Evolutionary conservation across 2,888 invertebrate species (phyloP), one percentile per base, ranked within the genome.

Genomic region (Onthophagus sagittarius): DNA sequence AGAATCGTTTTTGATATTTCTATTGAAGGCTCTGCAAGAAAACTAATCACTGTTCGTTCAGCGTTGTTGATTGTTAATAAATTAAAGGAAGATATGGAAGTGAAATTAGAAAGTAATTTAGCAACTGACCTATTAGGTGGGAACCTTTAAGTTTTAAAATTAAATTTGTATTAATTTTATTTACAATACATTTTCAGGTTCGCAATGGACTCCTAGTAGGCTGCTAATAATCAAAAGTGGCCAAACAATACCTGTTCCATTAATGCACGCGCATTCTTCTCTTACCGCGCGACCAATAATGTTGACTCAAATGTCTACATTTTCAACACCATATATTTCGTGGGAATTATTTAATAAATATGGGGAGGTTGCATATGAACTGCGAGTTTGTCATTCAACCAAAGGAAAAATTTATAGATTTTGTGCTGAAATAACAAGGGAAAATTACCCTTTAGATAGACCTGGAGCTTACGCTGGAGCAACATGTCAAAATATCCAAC

Each of bases 21-120:
- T 0, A 87, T 98, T 76, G 96, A 97, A 84, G 97, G 97, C 0
- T 96, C 96, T 0, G 98, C 98, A 0, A 92, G 95, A 79, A 99
- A 99, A 86, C 87, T 98, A 79, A 93, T 98, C 71, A 94, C 95
- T 6, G 93, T 99, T 13, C 90, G 98, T 75, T 98, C 98, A 6
- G 96, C 97, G 32, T 87, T 99, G 76, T 90, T 92, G 79, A 87
- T 98, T 1, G 85, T 89, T 72, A 98, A 98, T 86, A 88, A 89
- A 79, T 86, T 97, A 79, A 90, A 91, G 71, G 91, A 93, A 79
- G 84, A 90, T 0, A 88, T 97, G 9, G 91, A 93, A 77, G 83
- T 95, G 0, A 92, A 91, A 81, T 86, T 95, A 82, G 92, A 92
- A 76, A 90, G 89, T 81, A 84, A 86, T 0, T 79, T 86, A 15